Evolutionary conservation across 2,888 invertebrate genomes (phyloP).

Genomic region (Agonopterix subpropinquella): DNA sequence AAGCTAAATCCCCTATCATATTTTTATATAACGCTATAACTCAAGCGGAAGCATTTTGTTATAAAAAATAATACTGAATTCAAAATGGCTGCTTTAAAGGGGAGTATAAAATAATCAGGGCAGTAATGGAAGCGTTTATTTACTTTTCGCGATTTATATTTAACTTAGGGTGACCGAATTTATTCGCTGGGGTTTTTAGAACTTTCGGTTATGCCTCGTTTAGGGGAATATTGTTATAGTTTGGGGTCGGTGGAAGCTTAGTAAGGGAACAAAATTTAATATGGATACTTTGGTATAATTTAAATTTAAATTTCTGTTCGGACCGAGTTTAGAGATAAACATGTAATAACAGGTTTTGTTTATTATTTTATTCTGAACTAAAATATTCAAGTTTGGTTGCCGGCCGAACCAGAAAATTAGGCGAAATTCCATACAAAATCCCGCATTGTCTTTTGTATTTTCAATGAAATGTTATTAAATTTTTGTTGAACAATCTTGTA

Average conservation of each 20-base stretch:
- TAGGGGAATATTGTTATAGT: slow-evolving; percentile 40
- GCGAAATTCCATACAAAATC: no score
- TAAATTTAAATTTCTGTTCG: no score
- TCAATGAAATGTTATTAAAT: no score
- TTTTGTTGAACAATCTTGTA: no score
- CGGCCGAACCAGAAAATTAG: no score
- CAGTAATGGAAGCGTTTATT: slow-evolving; percentile 70
- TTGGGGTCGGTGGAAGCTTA: slow-evolving; percentile 25
- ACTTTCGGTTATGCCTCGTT: slow-evolving; percentile 67
- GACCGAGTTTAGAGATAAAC: no score
- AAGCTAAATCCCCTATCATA: not conserved
- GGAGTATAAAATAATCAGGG: slow-evolving; percentile 67
- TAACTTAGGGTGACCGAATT: slow-evolving; percentile 28
- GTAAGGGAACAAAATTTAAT: not conserved
- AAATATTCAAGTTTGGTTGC: no score
- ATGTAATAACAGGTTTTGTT: no score
- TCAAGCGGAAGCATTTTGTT: slow-evolving; percentile 20
- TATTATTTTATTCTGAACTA: no score
- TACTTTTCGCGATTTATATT: slow-evolving; percentile 70
- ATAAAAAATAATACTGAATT: slow-evolving; percentile 31
- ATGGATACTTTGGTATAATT: no score
- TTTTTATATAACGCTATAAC: slow-evolving; percentile 25
- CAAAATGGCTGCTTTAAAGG: slow-evolving; percentile 61
- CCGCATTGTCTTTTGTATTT: no score
- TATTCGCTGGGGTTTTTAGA: slow-evolving; percentile 50